Percentiles rank a stretch among this genome's conserved stretches.
phyloP scores from a whole-genome alignment of 1,140 invertebrate species.

The Carposina sasakii region DNA sequence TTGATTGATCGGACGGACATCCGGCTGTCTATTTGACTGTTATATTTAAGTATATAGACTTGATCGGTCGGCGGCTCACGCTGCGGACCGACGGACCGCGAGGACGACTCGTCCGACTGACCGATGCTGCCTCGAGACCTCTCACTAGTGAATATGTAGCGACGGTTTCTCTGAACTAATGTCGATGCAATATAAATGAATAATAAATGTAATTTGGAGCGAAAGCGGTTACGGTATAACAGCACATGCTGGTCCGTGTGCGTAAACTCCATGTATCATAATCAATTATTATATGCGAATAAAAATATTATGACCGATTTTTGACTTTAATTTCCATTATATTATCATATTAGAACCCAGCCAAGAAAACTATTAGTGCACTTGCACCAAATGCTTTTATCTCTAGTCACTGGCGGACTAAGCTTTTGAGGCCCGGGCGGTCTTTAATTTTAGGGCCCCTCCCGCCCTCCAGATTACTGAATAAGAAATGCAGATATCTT shows the following conservation, averaged over 20 bases:
- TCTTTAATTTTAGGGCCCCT: too few species aligned
- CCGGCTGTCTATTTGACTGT: conserved; percentile 64
- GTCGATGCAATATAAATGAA: conserved; percentile 65
- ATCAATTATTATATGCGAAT: conserved; percentile 71
- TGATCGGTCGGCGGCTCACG: conserved; percentile 49
- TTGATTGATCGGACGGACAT: conserved; percentile 55
- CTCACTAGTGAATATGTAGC: conserved; percentile 68
- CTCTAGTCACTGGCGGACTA: too few species aligned
- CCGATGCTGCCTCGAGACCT: conserved; percentile 59
- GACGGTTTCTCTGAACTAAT: conserved; percentile 59
- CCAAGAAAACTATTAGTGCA: too few species aligned
- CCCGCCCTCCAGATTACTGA: too few species aligned
- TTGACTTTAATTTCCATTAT: conserved; percentile 31
- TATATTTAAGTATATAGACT: conserved; percentile 64
- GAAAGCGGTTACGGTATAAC: conserved; percentile 32
- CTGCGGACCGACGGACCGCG: conserved; percentile 33
- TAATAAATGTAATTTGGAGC: conserved; percentile 62
- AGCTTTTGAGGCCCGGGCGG: too few species aligned
- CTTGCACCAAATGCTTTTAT: too few species aligned
- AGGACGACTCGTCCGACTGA: conserved; percentile 40
- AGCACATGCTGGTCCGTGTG: conserved; percentile 37
- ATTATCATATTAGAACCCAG: too few species aligned
- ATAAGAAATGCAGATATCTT: too few species aligned
- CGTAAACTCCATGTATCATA: conserved; percentile 66
- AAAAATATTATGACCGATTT: conserved; percentile 66